Percentiles rank a stretch among this genome's conserved stretches.
Conservation (phyloP, 2,888 invertebrate species). For the Cheilosia vernalis region DNA sequence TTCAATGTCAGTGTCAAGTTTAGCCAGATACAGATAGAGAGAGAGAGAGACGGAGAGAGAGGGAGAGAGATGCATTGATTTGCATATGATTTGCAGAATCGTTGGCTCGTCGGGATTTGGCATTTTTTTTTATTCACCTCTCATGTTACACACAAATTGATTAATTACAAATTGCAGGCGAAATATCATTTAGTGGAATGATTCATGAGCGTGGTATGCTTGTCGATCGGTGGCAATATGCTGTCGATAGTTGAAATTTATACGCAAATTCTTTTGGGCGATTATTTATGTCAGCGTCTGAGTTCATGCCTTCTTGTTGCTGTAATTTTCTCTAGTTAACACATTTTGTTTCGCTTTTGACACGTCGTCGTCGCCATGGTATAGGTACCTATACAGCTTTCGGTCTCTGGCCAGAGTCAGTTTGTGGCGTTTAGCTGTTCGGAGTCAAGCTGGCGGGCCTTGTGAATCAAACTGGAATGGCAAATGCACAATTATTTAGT, state of each 20-base stretch:
- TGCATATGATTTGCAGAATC: conserved; percentile 56
- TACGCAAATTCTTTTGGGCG: conserved; percentile 62
- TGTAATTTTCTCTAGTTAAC: conserved; percentile 72
- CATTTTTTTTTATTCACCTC: conserved; percentile 6
- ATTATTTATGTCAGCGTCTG: conserved; percentile 47
- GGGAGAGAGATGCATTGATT: conserved; percentile 51
- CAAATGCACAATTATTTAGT: conserved; percentile 74
- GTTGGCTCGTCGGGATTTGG: conserved; percentile 21
- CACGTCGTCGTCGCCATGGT: conserved; percentile 59
- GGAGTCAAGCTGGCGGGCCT: conserved; percentile 59
- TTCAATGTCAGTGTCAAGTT: conserved; percentile 72
- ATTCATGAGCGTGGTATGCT: conserved; percentile 53
- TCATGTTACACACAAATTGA: conserved; percentile 51
- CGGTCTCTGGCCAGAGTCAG: neutral
- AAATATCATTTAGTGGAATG: conserved; percentile 57
- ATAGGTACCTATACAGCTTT: neutral
- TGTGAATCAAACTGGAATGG: conserved; percentile 70
- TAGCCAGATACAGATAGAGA: conserved; percentile 3
- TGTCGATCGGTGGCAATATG: conserved; percentile 69
- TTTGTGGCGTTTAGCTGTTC: conserved; percentile 59
- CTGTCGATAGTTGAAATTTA: conserved; percentile 74
- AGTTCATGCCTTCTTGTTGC: conserved; percentile 17
- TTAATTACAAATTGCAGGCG: conserved; percentile 58
- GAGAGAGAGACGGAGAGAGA: neutral
- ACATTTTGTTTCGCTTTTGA: conserved; percentile 73